A percentile compares a stretch with the other conserved stretches of the same genome.
These are phyloP conservation scores for Drosophila willistoni DNA, from an alignment of 1,140 invertebrate genomes.

Conservation along the genomic window DNA sequence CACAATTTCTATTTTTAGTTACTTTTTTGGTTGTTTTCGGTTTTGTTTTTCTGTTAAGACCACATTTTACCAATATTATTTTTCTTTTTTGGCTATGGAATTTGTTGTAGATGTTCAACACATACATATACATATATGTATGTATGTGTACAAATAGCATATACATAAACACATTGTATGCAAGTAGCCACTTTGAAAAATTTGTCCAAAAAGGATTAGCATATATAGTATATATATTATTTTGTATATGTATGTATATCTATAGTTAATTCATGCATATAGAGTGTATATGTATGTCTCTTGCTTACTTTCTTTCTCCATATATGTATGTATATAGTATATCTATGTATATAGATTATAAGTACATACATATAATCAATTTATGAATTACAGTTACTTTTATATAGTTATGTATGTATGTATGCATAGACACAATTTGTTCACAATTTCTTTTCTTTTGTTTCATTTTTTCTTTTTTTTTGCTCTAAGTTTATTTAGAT, in stretches of 20 bases:
- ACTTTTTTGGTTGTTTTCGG: constrained; percentile 10
- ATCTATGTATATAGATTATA: constrained; percentile 35
- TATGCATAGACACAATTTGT: constrained; percentile 78
- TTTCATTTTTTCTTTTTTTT: neutral
- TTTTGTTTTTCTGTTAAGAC: constrained; percentile 57
- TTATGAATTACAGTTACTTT: constrained; percentile 38
- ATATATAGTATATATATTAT: constrained; percentile 29
- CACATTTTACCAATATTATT: constrained; percentile 23
- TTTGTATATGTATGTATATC: constrained; percentile 52
- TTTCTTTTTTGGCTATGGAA: constrained; percentile 24
- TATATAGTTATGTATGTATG: constrained; percentile 45
- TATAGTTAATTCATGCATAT: constrained; percentile 39
- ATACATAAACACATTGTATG: neutral
- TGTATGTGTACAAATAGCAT: constrained; percentile 24
- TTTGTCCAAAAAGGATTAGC: constrained; percentile 78
- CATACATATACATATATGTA: constrained; percentile 8
- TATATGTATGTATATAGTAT: constrained; percentile 32
- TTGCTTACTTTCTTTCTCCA: constrained; percentile 24
- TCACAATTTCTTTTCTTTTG: constrained; percentile 55
- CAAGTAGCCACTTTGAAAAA: constrained; percentile 73
- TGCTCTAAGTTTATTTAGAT: constrained; percentile 75
- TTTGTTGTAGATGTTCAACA: neutral
- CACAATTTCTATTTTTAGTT: constrained; percentile 37
- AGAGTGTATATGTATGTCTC: constrained; percentile 29
- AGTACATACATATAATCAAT: constrained; percentile 10